Base-by-base conservation (phyloP, 2,797 vertebrate species). In the Pogoniulus pusillus region DNA sequence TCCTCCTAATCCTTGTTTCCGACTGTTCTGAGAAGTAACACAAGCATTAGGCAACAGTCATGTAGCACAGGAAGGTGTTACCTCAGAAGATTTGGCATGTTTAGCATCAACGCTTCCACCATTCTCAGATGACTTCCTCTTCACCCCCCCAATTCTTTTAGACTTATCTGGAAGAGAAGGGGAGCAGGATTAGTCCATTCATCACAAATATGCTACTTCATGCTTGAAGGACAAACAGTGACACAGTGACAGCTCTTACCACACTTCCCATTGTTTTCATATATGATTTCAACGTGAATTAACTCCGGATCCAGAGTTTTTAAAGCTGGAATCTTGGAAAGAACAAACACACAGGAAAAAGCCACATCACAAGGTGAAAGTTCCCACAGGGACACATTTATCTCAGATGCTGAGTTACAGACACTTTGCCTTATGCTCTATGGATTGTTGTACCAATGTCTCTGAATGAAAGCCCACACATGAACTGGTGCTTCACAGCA, bases 241-340 rank as follows among this genome's bases (percentile, higher is more conserved):
- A 49, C 2, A 74, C 29, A 68, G 7, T 8, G 88, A 49, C 2
- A 49, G 24, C 22, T 88, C 97, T 97, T 97, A 98, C 98, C 97
- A 87, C 95, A 97, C 68, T 94, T 96, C 68, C 96, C 95, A 83
- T 95, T 94, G 74, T 95, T 97, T 84, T 97, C 96, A 53, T 97
- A 97, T 35, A 98, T 95, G 77, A 98, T 97, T 95, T 97, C 96
- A 69, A 98, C 97, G 6, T 98, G 97, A 94, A 98, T 97, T 85
- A 98, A 91, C 41, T 98, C 96, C 16, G 98, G 97, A 91, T 98
- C 97, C 4, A 98, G 97, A 83, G 97, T 97, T 95, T 97, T 97
- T 93, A 98, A 97, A 92, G 96, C 96, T 85, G 97, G 97, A 90
- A 98, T 97, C 98, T 98, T 96, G 77, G 53, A 83, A 81, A 88